Evolutionary conservation across 2,888 invertebrate genomes (phyloP).

Genomic region (Pyrgus malvae): DNA sequence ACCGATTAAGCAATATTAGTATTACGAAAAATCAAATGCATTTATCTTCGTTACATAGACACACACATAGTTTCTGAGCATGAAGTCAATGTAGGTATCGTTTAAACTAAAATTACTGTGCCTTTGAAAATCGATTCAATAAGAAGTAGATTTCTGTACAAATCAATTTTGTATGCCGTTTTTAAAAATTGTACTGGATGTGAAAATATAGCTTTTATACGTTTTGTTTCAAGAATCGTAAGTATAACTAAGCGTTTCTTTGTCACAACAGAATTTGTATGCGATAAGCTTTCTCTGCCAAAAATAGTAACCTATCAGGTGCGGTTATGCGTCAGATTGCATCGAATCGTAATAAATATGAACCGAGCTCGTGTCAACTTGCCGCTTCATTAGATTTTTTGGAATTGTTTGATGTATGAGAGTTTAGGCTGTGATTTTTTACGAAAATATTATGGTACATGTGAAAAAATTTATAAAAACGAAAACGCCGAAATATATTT

Average conservation of each 20-base stretch:
- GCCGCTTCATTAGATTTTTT: no score
- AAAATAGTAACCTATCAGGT: conserved; percentile 35
- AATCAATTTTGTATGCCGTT: background rate
- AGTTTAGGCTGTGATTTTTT: background rate
- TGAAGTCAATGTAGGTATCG: background rate
- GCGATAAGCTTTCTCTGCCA: conserved; percentile 42
- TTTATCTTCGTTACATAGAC: background rate
- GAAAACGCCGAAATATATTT: no score
- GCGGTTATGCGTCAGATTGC: conserved; percentile 2
- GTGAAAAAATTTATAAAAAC: no score
- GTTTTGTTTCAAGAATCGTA: background rate
- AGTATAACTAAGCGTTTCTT: background rate
- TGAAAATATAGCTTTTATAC: conserved; percentile 1
- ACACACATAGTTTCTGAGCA: background rate
- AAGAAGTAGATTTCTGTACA: background rate
- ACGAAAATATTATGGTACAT: background rate
- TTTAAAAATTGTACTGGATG: background rate
- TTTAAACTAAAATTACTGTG: background rate
- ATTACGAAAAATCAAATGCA: background rate
- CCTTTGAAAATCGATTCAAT: background rate
- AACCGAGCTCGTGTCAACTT: no score
- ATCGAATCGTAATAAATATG: background rate
- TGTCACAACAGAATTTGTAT: background rate
- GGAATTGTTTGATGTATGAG: no score
- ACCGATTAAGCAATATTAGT: background rate